Percentiles rank a stretch among this genome's conserved stretches.
phyloP scores from a whole-genome alignment of 2,113 vertebrate species.

The Plestiodon gilberti region DNA sequence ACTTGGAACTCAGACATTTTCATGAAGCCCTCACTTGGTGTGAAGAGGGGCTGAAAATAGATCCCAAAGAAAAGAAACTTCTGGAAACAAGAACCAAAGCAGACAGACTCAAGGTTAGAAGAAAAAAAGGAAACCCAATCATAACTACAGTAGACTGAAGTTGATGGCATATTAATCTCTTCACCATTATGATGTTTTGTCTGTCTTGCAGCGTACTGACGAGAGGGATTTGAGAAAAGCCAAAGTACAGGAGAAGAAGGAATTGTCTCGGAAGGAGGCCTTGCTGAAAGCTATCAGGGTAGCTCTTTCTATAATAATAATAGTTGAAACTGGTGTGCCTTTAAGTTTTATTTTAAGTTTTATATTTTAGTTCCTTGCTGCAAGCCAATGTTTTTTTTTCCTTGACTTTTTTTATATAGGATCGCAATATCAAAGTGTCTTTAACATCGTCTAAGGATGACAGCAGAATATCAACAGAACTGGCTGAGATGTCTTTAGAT shows the following conservation, averaged over 20 bases:
- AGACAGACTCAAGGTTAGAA: constrained; percentile 86
- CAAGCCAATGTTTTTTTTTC: background rate
- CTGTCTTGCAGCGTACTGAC: constrained; percentile 76
- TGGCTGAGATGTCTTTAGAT: constrained; percentile 75
- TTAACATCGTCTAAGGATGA: constrained; percentile 63
- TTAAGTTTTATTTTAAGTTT: too few species aligned
- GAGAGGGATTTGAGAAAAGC: constrained; percentile 89
- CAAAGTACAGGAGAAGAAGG: constrained; percentile 82
- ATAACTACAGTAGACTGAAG: background rate
- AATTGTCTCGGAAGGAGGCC: constrained; percentile 73
- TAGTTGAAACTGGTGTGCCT: background rate
- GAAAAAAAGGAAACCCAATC: background rate
- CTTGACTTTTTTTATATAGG: constrained; percentile 66
- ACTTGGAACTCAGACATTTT: constrained; percentile 85
- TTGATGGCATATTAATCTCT: background rate
- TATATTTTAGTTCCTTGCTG: fast-evolving
- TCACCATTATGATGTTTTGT: background rate
- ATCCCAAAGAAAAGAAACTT: constrained; percentile 88
- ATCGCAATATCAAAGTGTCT: constrained; percentile 84
- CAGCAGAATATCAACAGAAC: constrained; percentile 62
- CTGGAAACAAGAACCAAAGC: constrained; percentile 85
- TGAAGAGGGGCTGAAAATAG: constrained; percentile 85
- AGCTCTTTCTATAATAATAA: background rate
- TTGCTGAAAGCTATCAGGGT: constrained; percentile 89
- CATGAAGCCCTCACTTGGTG: constrained; percentile 88